Evolutionary conservation across 2,113 vertebrate genomes (phyloP).

Genomic region (Saiga tatarica): DNA sequence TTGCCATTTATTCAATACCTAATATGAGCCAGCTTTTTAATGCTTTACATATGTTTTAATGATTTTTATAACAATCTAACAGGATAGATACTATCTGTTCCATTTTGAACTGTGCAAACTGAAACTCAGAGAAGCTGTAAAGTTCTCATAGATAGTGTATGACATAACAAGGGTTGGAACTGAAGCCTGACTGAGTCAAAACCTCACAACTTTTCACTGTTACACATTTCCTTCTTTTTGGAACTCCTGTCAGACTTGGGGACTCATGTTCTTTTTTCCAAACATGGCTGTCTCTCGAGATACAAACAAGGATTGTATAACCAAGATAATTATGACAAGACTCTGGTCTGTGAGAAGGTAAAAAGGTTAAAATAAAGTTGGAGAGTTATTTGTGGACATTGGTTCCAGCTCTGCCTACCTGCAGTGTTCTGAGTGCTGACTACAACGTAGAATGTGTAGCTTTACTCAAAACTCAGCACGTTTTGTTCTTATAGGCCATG

Average conservation of each 20-base stretch:
- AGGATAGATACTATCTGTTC: neutral
- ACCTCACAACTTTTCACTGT: neutral
- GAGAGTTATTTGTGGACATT: neutral
- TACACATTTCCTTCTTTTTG: slow-evolving; percentile 2
- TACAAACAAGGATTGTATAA: neutral
- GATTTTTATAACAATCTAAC: neutral
- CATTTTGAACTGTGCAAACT: neutral
- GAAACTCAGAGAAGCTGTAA: neutral
- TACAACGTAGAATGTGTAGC: neutral
- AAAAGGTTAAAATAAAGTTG: neutral
- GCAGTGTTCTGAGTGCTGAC: neutral
- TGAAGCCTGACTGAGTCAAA: neutral
- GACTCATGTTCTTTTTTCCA: slow-evolving; percentile 15
- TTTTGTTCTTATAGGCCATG: neutral
- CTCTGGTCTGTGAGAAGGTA: neutral
- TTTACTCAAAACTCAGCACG: neutral
- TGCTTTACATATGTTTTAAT: slow-evolving; percentile 9
- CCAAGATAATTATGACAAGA: neutral
- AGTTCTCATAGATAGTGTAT: neutral
- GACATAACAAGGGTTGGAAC: neutral
- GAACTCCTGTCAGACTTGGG: slow-evolving; percentile 11
- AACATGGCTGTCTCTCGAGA: neutral
- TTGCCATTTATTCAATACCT: slow-evolving; percentile 1
- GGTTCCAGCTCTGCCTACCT: neutral
- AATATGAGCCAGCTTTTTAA: neutral